These are phyloP conservation scores for Crocodylus rhombifer DNA, from an alignment of 2,797 vertebrate genomes.

Conservation along the genomic window DNA sequence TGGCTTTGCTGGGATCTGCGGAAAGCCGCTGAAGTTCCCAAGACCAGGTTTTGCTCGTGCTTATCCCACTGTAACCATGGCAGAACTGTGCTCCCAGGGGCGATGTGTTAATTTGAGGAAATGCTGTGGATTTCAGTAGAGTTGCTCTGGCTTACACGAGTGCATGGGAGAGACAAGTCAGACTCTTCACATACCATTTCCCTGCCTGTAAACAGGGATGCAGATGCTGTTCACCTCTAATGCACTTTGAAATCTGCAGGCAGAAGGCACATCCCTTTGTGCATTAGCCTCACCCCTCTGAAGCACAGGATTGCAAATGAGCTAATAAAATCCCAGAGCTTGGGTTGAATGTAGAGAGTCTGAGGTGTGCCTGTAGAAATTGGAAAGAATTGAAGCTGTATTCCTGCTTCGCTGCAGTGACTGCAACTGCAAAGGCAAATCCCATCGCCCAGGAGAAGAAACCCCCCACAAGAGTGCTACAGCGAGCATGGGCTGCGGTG, in stretches of 20 bases:
- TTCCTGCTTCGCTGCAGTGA: rapidly evolving
- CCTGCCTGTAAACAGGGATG: rapidly evolving
- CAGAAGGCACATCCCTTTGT: too few relatives aligned
- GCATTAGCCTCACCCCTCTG: too few relatives aligned
- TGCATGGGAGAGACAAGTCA: neutral
- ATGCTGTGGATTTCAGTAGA: neutral
- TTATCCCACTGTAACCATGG: neutral
- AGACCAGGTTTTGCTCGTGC: constrained; percentile 3
- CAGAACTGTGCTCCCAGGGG: neutral
- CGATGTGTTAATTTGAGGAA: neutral
- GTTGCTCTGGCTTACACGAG: neutral
- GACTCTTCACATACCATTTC: neutral
- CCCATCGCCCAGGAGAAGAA: neutral
- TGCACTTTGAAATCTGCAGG: neutral
- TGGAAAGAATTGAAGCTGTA: neutral
- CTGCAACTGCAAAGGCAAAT: neutral
- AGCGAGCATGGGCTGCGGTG: neutral
- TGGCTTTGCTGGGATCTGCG: neutral
- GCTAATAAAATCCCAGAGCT: rapidly evolving
- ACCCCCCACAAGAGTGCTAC: neutral
- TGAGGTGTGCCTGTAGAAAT: neutral
- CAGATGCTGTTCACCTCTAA: neutral
- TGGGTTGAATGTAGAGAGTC: rapidly evolving
- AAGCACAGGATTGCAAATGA: neutral
- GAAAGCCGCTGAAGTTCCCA: neutral